Base-by-base conservation (phyloP, 2,797 vertebrate genomes). In the Falco cherrug region DNA sequence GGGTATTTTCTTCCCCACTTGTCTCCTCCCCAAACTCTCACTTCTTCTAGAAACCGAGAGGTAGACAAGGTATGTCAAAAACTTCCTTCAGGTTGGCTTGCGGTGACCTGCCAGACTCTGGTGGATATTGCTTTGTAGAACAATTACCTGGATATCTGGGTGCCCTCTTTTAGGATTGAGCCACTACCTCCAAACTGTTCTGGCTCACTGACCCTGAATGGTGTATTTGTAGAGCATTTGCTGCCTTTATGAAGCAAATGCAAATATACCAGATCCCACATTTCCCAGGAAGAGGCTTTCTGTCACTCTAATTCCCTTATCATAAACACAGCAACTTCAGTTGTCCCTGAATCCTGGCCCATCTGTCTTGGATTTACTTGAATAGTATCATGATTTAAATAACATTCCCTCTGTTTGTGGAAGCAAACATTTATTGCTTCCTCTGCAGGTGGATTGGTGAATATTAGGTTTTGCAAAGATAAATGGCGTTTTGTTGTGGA, bases 241-340 rank as follows among this genome's bases (percentile, higher is more conserved):
- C 43, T 19, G 13, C 41, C 81, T 91, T 80, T 47, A 35, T 41
- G 74, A 59, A 85, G 67, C 69, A 76, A 85, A 76, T 84, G 89
- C 69, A 95, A 86, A 92, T 79, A 78, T 88, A 33, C 14, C 37
- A 61, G 91, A 87, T 63, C 56, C 73, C 43, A 15, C 19, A 4
- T 59, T 47, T 88, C 64, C 74, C 89, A 80, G 71, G 78, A 89
- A 70, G 69, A 95, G 81, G 53, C 71, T 92, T 95, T 95, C 87
- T 89, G 84, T 59, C 37, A 41, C 63, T 75, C 78, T 96, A 84
- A 97, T 96, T 92, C 93, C 73, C 76, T 97, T 96, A 85, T 84
- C 73, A 59, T 85, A 91, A 97, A 80, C 56, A 84, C 71, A 87
- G 65, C 84, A 91, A 96, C 86, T 96, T 51, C 89, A 89, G 50